These are phyloP conservation scores for Spodoptera frugiperda DNA, from an alignment of 1,140 invertebrate species.

Conservation along the genomic window DNA sequence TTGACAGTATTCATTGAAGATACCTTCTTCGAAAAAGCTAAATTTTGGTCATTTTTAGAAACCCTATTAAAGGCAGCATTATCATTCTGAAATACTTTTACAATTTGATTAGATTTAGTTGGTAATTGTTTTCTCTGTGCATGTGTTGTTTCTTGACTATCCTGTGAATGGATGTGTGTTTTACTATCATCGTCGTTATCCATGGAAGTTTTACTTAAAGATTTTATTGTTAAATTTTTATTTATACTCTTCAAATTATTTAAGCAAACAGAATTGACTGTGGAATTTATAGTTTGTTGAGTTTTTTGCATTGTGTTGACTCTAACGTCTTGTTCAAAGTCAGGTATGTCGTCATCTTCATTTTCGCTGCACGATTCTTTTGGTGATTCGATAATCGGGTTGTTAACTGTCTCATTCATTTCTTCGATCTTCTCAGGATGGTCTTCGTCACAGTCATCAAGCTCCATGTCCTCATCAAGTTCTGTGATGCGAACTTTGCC, in stretches of 20 bases:
- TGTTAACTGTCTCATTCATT: conserved; percentile 38
- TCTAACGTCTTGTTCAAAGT: conserved; percentile 59
- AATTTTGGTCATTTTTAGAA: conserved; percentile 43
- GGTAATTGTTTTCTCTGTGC: conserved; percentile 40
- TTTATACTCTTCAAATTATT: conserved; percentile 69
- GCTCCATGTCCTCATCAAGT: conserved; percentile 61
- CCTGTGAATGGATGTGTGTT: not conserved
- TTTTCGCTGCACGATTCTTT: conserved; percentile 61
- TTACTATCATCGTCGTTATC: conserved; percentile 27
- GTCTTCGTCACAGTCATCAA: conserved; percentile 48
- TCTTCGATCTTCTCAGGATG: conserved; percentile 54
- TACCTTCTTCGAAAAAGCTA: conserved; percentile 57
- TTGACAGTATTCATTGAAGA: conserved; percentile 65
- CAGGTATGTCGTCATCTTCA: conserved; percentile 55
- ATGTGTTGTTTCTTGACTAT: not conserved
- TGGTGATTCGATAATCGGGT: conserved; percentile 62
- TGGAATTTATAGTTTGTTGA: conserved; percentile 39
- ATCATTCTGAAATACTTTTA: conserved; percentile 36
- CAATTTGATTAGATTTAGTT: conserved; percentile 50
- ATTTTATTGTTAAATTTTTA: conserved; percentile 74
- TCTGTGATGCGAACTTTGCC: conserved; percentile 73
- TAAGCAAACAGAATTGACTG: conserved; percentile 49
- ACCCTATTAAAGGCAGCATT: conserved; percentile 37
- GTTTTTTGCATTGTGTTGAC: conserved; percentile 55
- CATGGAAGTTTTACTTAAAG: conserved; percentile 18